A percentile compares a stretch with the other conserved stretches of the same genome.
Conservation (phyloP, 2,113 vertebrate genomes). For the Paratilapia polleni region DNA sequence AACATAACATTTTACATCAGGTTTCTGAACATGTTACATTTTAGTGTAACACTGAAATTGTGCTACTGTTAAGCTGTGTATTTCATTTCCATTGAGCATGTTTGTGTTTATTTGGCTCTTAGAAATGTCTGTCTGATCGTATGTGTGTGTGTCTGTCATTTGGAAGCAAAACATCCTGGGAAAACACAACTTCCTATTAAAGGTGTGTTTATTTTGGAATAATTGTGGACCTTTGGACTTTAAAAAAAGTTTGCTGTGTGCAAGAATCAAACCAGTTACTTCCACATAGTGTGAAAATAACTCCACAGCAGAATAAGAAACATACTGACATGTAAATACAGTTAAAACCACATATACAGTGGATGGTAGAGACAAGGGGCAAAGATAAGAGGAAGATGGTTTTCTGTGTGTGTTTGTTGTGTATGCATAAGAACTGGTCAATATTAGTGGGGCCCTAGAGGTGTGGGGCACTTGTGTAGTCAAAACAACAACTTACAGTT, state of each 20-base stretch:
- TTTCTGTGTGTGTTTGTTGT: neutral
- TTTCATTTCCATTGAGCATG: neutral
- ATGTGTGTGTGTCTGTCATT: too few relatives aligned
- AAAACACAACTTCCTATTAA: too few relatives aligned
- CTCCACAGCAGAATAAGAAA: neutral
- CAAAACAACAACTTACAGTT: neutral
- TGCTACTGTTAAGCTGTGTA: neutral
- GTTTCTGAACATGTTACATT: neutral
- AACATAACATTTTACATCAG: neutral
- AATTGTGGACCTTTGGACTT: neutral
- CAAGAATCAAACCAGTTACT: neutral
- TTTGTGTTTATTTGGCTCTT: neutral
- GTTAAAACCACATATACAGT: too few relatives aligned
- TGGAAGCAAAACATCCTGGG: too few relatives aligned
- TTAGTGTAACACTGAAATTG: neutral
- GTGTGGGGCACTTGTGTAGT: neutral
- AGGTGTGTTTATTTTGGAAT: neutral
- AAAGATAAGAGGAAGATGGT: neutral
- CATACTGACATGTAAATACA: too few relatives aligned
- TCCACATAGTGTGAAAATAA: neutral
- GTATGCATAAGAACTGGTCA: neutral
- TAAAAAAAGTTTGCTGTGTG: neutral
- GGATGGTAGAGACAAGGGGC: too few relatives aligned
- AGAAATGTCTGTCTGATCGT: too few relatives aligned
- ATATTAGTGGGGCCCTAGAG: neutral